These are phyloP conservation scores for Sipha flava DNA, from an alignment of 1,140 invertebrate genomes.

Conservation along the genomic window DNA sequence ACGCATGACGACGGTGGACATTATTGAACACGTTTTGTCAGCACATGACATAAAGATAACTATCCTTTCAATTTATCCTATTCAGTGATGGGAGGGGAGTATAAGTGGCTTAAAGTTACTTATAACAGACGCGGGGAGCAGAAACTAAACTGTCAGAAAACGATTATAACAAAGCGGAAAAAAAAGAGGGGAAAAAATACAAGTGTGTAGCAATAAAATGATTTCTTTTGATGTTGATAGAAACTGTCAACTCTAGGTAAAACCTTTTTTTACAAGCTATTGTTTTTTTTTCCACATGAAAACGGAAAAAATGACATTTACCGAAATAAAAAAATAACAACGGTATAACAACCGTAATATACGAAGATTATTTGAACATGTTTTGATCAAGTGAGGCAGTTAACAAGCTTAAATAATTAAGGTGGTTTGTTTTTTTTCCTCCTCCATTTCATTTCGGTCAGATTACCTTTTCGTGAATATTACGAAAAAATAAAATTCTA, in stretches of 20 bases:
- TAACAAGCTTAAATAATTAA: too few species aligned
- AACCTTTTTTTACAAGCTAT: not conserved
- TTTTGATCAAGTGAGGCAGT: too few species aligned
- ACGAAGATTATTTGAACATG: too few species aligned
- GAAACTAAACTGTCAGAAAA: not conserved
- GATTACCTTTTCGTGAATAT: too few species aligned
- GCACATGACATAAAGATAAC: not conserved
- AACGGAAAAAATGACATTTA: not conserved
- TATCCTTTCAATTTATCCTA: not conserved
- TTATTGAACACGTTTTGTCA: not conserved
- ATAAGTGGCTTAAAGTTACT: not conserved
- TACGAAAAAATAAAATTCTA: too few species aligned
- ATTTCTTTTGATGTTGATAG: conserved; percentile 1
- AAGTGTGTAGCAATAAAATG: not conserved
- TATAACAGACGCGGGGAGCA: not conserved
- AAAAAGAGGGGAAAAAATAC: not conserved
- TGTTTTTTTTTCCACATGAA: not conserved
- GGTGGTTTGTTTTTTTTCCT: too few species aligned
- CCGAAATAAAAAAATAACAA: too few species aligned
- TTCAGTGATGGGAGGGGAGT: not conserved
- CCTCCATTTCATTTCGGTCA: too few species aligned
- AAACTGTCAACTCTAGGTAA: not conserved
- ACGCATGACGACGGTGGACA: not conserved
- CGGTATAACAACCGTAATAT: too few species aligned
- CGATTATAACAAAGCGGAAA: not conserved